Evolutionary conservation across 2,888 invertebrate species (phyloP).

Genomic region (Chrysina gloriosa): DNA sequence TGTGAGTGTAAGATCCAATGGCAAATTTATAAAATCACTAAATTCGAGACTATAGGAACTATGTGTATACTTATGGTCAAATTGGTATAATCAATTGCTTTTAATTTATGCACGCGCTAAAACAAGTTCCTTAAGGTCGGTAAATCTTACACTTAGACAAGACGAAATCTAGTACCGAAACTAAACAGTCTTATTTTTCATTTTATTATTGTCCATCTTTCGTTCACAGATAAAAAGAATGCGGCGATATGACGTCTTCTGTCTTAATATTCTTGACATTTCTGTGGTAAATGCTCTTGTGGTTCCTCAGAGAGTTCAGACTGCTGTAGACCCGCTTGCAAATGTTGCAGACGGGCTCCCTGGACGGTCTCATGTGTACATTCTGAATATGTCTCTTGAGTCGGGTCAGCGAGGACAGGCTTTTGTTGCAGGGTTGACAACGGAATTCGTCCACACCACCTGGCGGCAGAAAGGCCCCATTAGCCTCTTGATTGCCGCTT

Average conservation of each 20-base stretch:
- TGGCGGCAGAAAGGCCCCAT: constrained; percentile 59
- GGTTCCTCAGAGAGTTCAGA: constrained; percentile 89
- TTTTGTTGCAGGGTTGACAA: constrained; percentile 93
- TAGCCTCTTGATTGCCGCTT: constrained; percentile 56
- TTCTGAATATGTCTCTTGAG: constrained; percentile 93
- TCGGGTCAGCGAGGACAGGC: constrained; percentile 86
- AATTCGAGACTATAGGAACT: not conserved
- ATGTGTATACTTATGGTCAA: not conserved
- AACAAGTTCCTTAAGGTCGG: not conserved
- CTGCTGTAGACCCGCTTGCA: constrained; percentile 94
- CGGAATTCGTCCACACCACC: constrained; percentile 86
- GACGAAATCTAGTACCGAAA: constrained; percentile 6
- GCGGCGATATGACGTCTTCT: constrained; percentile 63
- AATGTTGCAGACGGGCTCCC: constrained; percentile 92
- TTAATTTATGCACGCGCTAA: not conserved
- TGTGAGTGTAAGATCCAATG: not conserved
- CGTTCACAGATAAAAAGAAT: constrained; percentile 63
- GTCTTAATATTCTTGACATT: constrained; percentile 80
- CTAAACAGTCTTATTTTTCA: constrained; percentile 2
- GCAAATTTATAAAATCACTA: not conserved
- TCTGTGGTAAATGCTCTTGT: constrained; percentile 93
- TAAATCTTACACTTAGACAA: not conserved
- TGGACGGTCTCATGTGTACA: constrained; percentile 90
- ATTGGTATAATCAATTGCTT: not conserved
- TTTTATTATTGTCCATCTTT: constrained; percentile 17